Evolutionary conservation across 2,113 vertebrate species (phyloP).

Genomic region (Indri indri): DNA sequence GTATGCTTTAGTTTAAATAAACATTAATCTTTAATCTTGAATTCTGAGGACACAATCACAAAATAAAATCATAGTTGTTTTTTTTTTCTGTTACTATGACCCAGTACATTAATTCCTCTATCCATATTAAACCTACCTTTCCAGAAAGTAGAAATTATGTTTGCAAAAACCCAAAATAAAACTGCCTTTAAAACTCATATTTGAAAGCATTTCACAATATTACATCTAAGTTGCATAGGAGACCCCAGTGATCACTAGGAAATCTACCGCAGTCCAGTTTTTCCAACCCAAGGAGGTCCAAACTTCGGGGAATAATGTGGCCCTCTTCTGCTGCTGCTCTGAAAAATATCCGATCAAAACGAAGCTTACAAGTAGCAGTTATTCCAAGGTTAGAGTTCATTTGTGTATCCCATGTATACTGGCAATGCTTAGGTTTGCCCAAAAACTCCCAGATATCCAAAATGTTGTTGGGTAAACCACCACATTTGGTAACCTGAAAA

Average conservation of each 20-base stretch:
- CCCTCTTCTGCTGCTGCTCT: slow-evolving; percentile 82
- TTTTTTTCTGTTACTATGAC: background rate
- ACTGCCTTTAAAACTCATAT: background rate
- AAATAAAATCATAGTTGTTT: background rate
- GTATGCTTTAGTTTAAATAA: background rate
- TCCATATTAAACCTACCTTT: background rate
- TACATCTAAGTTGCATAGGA: slow-evolving; percentile 90
- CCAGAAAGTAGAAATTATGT: background rate
- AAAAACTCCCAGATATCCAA: slow-evolving; percentile 93
- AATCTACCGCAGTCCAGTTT: slow-evolving; percentile 94
- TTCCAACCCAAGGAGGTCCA: slow-evolving; percentile 93
- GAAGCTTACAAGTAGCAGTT: slow-evolving; percentile 84
- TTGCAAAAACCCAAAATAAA: background rate
- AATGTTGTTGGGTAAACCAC: slow-evolving; percentile 86
- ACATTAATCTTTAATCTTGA: background rate
- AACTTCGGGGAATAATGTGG: slow-evolving; percentile 86
- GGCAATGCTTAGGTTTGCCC: slow-evolving; percentile 91
- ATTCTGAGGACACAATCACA: slow-evolving; percentile 5
- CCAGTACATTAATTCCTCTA: background rate
- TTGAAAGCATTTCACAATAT: slow-evolving; percentile 71
- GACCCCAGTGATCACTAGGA: slow-evolving; percentile 97
- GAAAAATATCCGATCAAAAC: slow-evolving; percentile 94
- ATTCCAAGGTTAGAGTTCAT: slow-evolving; percentile 89
- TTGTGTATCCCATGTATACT: slow-evolving; percentile 96
- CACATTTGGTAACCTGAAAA: slow-evolving; percentile 89